Percentiles rank a stretch among this genome's conserved stretches.
Evolutionary conservation across 2,113 vertebrate genomes (phyloP).

Genomic region (Psilopogon haemacephalus): DNA sequence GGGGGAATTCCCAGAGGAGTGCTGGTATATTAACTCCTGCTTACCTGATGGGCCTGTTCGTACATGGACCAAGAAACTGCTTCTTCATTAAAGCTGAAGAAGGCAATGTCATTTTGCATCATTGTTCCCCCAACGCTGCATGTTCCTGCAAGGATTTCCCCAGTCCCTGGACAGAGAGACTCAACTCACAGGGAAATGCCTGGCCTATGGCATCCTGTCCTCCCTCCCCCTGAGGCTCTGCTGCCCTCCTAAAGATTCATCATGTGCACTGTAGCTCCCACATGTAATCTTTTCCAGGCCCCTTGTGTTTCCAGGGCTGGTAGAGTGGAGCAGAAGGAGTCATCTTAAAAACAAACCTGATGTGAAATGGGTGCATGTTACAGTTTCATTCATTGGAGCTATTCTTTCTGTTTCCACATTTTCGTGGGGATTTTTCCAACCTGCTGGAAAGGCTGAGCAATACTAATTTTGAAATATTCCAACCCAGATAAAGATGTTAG

Average conservation of each 20-base stretch:
- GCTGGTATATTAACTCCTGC: not conserved
- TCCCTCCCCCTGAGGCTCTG: too few relatives aligned
- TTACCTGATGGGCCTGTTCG: not conserved
- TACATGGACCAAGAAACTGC: not conserved
- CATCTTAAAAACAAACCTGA: not conserved
- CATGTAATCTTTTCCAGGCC: accelerated
- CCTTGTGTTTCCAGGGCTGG: accelerated
- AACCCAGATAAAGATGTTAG: not conserved
- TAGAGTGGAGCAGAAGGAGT: not conserved
- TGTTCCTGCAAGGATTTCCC: not conserved
- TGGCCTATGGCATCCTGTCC: not conserved
- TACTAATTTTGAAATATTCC: conserved; percentile 34
- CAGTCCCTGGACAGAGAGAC: not conserved
- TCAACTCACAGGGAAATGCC: not conserved
- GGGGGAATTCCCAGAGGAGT: not conserved
- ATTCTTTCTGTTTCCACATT: not conserved
- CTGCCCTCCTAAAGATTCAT: not conserved
- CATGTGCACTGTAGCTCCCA: not conserved
- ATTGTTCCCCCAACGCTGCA: not conserved
- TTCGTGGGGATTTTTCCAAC: not conserved
- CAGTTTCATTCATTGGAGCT: not conserved
- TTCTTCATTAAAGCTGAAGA: not conserved
- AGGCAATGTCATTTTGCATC: not conserved
- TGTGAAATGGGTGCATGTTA: not conserved
- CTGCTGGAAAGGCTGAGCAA: not conserved